A percentile compares a stretch with the other conserved stretches of the same genome.
These are phyloP conservation scores for Periplaneta americana DNA, from an alignment of 1,140 invertebrate species.

Conservation along the genomic window DNA sequence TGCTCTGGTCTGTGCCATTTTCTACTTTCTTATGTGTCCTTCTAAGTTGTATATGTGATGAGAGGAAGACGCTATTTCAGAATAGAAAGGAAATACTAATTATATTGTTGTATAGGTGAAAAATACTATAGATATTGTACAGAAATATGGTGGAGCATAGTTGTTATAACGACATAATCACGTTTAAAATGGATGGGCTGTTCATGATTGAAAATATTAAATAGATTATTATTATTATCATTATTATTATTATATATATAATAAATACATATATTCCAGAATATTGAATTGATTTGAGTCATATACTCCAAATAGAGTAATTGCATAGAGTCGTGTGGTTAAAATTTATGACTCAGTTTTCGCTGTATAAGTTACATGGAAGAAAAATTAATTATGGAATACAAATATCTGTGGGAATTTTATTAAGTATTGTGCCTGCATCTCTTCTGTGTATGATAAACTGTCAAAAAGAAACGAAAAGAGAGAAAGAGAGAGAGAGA, in stretches of 20 bases:
- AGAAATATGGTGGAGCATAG: conserved; percentile 11
- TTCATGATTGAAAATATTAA: conserved; percentile 6
- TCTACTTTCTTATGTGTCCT: conserved; percentile 20
- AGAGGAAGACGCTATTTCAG: conserved; percentile 11
- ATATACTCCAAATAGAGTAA: background rate
- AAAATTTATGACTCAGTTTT: background rate
- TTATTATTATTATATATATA: no score
- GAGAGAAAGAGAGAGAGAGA: no score
- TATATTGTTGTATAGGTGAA: conserved; percentile 16
- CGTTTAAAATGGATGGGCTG: conserved; percentile 15
- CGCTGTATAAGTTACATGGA: background rate
- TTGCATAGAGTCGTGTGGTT: background rate
- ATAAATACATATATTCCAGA: no score
- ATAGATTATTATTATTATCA: background rate
- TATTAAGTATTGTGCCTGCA: background rate
- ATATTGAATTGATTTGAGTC: background rate
- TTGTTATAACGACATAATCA: conserved; percentile 16
- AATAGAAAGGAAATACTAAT: conserved; percentile 11
- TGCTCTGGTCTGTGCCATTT: conserved; percentile 17
- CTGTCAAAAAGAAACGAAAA: no score
- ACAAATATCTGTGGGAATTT: background rate
- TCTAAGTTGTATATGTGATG: conserved; percentile 12
- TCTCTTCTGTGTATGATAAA: background rate
- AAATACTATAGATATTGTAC: conserved; percentile 16
- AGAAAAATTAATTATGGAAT: background rate